These are phyloP conservation scores for Tanypteryx hageni DNA, from an alignment of 2,888 invertebrate genomes.

Conservation along the genomic window DNA sequence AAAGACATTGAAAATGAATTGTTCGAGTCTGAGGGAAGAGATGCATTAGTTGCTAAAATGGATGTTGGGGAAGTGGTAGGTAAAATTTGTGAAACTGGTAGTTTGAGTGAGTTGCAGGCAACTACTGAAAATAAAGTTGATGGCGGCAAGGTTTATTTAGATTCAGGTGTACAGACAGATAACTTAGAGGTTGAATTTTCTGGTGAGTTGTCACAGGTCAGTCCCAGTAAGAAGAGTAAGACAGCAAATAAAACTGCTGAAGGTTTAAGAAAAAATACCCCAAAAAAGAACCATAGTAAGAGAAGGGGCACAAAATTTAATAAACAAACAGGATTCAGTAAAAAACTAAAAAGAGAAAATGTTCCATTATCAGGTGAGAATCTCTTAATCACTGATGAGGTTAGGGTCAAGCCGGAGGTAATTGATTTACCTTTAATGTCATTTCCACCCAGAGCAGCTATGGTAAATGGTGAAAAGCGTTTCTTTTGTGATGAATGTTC, in stretches of 20 bases:
- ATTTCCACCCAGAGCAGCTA: not conserved
- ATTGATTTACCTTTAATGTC: not conserved
- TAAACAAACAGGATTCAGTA: too few relatives aligned
- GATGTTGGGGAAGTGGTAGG: not conserved
- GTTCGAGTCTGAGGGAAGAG: not conserved
- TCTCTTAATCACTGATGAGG: not conserved
- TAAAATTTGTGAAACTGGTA: too few relatives aligned
- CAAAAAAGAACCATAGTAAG: not conserved
- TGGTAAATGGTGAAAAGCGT: constrained; percentile 64
- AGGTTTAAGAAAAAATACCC: not conserved
- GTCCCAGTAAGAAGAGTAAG: not conserved
- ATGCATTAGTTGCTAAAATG: not conserved
- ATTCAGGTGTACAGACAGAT: constrained; percentile 48
- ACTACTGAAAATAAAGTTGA: not conserved
- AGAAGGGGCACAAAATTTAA: too few relatives aligned
- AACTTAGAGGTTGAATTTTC: not conserved
- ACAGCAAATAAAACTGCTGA: too few relatives aligned
- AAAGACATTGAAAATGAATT: not conserved
- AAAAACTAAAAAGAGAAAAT: not conserved
- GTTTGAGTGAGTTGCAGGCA: too few relatives aligned
- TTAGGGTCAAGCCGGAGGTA: constrained; percentile 19
- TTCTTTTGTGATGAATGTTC: constrained; percentile 68
- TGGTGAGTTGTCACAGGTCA: not conserved
- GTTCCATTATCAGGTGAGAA: not conserved
- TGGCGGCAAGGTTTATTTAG: not conserved